phyloP scores from a whole-genome alignment of 2,888 invertebrate species.

The Stenichneumon culpator region DNA sequence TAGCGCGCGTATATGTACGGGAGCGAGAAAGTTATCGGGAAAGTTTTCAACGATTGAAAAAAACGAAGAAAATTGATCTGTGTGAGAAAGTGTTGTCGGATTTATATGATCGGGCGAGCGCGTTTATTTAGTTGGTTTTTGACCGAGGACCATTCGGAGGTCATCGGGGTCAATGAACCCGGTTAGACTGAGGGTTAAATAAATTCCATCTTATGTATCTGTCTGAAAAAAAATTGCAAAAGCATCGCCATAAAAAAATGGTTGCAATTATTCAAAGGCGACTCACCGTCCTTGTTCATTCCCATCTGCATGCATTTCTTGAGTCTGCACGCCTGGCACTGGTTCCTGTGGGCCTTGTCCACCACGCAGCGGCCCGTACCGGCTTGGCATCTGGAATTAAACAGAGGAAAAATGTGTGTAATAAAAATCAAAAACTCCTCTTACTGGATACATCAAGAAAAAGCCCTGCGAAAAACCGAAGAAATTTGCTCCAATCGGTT shows the following conservation, averaged over 20 bases:
- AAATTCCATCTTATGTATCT: no score
- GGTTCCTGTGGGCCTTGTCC: slow-evolving; percentile 99
- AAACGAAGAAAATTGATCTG: neutral
- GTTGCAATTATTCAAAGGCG: neutral
- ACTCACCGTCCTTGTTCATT: slow-evolving; percentile 99
- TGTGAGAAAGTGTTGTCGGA: neutral
- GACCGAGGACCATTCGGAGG: no score
- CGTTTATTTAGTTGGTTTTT: neutral
- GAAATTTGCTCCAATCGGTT: no score
- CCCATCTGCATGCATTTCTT: slow-evolving; percentile 99
- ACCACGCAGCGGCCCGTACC: slow-evolving; percentile 99
- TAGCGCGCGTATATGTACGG: neutral
- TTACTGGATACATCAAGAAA: no score
- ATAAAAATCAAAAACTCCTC: neutral
- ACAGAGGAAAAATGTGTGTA: neutral
- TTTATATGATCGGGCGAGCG: neutral
- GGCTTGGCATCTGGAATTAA: slow-evolving; percentile 95
- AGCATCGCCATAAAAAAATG: neutral
- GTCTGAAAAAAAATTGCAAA: neutral
- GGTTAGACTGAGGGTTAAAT: no score
- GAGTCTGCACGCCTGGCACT: slow-evolving; percentile 99
- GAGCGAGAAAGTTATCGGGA: neutral
- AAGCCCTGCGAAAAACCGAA: no score
- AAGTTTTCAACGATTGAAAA: neutral
- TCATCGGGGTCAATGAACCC: no score